Percentiles rank a stretch among this genome's conserved stretches.
These are phyloP conservation scores for Torymus tubicola DNA, from an alignment of 2,888 invertebrate genomes.

Conservation along the genomic window DNA sequence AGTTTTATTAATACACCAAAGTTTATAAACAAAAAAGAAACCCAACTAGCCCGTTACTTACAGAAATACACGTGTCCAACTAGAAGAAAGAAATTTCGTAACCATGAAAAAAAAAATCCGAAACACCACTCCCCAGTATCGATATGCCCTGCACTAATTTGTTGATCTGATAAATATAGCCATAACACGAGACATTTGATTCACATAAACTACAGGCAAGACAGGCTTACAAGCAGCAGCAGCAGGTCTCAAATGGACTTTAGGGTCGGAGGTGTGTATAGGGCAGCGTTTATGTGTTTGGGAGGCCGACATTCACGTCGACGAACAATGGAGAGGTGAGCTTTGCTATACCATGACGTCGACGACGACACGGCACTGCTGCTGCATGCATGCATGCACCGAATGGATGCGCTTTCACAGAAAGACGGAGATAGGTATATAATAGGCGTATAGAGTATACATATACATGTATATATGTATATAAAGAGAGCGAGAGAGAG, in stretches of 20 bases:
- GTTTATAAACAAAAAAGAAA: no score
- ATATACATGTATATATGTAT: no score
- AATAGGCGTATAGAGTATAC: background rate
- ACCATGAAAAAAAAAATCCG: no score
- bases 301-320: conserved; percentile 21
- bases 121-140: background rate
- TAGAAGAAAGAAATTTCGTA: no score
- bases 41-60: no score
- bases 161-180: no score
- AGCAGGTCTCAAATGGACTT: background rate
- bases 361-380: conserved; percentile 5
- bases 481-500: background rate
- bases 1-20: no score
- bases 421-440: no score
- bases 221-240: background rate
- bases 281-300: background rate
- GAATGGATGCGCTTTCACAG: background rate
- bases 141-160: background rate
- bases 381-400: background rate
- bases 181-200: conserved; percentile 10
- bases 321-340: conserved; percentile 37
- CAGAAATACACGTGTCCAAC: no score
- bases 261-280: background rate
- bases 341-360: background rate
- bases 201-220: conserved; percentile 12